phyloP scores from a whole-genome alignment of 23 tunicate species.

The Styela plicata region DNA sequence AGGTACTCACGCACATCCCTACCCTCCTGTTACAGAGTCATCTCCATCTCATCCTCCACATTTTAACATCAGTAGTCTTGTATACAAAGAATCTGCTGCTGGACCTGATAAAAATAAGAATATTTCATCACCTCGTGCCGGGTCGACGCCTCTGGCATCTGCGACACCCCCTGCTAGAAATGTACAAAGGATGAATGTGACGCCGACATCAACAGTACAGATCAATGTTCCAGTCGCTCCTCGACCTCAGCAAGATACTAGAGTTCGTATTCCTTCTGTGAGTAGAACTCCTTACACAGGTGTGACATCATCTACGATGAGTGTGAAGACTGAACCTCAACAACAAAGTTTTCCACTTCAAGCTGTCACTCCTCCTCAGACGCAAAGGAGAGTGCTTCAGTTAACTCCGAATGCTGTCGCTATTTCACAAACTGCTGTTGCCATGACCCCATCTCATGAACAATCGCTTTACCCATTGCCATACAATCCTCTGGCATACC shows the following conservation, averaged over 20 bases:
- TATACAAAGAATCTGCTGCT: slow-evolving; percentile 47
- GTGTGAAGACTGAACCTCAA: not conserved
- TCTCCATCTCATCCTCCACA: slow-evolving; percentile 40
- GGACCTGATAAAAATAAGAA: not conserved
- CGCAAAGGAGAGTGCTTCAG: not conserved
- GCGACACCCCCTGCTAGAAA: slow-evolving; percentile 1
- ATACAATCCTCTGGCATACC: slow-evolving; percentile 7
- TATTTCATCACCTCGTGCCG: not conserved
- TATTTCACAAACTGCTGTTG: not conserved
- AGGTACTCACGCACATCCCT: slow-evolving; percentile 1
- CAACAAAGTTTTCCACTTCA: not conserved
- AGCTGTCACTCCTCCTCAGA: not conserved
- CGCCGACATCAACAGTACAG: not conserved
- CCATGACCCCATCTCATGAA: not conserved
- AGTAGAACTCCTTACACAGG: not conserved
- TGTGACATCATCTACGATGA: not conserved
- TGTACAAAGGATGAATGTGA: slow-evolving; percentile 4
- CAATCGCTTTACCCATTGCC: not conserved
- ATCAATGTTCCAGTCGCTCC: not conserved
- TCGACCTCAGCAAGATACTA: not conserved
- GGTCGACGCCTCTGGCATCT: not conserved
- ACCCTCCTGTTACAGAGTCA: not conserved
- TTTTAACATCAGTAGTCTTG: slow-evolving; percentile 74
- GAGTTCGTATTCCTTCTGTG: not conserved
- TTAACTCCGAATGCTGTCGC: not conserved